Base-by-base conservation (phyloP, 2,888 invertebrate genomes). In the Aricia artaxerxes region DNA sequence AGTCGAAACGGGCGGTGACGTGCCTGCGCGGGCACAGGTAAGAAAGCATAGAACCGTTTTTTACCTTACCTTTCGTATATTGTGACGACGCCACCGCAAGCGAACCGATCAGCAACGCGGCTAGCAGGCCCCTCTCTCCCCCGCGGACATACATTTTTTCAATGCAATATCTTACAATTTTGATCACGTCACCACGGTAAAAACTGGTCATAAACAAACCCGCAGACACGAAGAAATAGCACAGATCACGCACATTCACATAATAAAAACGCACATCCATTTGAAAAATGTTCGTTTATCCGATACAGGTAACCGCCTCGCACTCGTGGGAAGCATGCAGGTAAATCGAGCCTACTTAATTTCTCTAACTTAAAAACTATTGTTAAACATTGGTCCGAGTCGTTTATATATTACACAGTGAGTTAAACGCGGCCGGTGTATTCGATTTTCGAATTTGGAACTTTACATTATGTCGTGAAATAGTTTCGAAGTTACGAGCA, bases 271-370 rank as follows among this genome's bases (percentile, higher is more conserved):
- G 90, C 93, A 93, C 92, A 92, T 93, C 92, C 93, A 94, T 94
- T 94, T 93, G 92, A 93, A 94, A 93, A 92, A 91, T 92, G 91
- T 94, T 90, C 93, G 92, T 93, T 93, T 92, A 92, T 92, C 92
- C 92, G 90, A 92, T 91, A 92, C 90, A 89, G 90, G 89, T 90
- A 91, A 91, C 92, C 91, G 92, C 91, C 90, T 88, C 87, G 88
- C 90, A 86, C 87, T 90, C 92, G 92, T 91, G 92, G 91, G 92
- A 91, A 87, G 89, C 91, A 91, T 92, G 92, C 93, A 94, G 94
- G 93, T 94, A 93, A 91, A 91, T 90, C 90, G 91, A 91, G 90
- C 92, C 91, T 93, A 91, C 89, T 90, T 91, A 90, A 91, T 92
- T 93, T 89, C 90, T 90, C 89, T 91, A 88, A 92, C 89, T 91